These are phyloP conservation scores for Sebastes schlegelii DNA, from an alignment of 2,113 vertebrate species.

Conservation along the genomic window DNA sequence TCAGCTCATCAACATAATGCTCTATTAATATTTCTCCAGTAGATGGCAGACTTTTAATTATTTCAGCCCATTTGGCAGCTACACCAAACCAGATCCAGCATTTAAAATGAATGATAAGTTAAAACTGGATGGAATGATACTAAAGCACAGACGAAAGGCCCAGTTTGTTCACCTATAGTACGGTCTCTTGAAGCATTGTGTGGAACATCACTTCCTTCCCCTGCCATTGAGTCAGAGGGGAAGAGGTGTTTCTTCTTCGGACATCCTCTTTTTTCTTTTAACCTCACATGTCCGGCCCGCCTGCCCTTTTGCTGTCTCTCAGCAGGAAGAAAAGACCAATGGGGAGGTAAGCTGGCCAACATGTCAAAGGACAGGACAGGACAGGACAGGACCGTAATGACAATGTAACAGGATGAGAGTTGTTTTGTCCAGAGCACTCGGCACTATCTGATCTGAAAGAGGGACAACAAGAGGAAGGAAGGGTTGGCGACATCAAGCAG, in stretches of 20 bases:
- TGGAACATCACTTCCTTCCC: conserved; percentile 35
- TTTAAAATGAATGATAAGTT: not conserved
- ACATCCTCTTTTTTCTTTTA: conserved; percentile 43
- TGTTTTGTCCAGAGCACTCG: conserved; percentile 45
- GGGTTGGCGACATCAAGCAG: conserved; percentile 11
- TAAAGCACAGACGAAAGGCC: not conserved
- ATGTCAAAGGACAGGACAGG: conserved; percentile 46
- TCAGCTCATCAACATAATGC: not conserved
- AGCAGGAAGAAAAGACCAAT: conserved; percentile 39
- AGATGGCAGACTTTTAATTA: conserved; percentile 54
- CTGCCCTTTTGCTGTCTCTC: conserved; percentile 29
- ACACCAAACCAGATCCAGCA: not conserved
- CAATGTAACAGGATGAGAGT: conserved; percentile 62
- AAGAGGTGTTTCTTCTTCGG: conserved; percentile 22
- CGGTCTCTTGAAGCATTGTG: not conserved
- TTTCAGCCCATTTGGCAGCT: not conserved
- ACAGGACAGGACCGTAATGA: conserved; percentile 6
- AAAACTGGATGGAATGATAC: not conserved
- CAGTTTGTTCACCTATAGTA: not conserved
- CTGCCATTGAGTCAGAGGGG: conserved; percentile 18
- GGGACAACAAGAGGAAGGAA: conserved; percentile 58
- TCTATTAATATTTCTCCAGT: conserved; percentile 42
- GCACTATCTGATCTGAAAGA: conserved; percentile 53
- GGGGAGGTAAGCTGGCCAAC: not conserved
- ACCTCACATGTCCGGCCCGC: not conserved